A percentile compares a stretch with the other conserved stretches of the same genome.
phyloP scores from a whole-genome alignment of 2,113 vertebrate genomes.

The Saccopteryx bilineata region DNA sequence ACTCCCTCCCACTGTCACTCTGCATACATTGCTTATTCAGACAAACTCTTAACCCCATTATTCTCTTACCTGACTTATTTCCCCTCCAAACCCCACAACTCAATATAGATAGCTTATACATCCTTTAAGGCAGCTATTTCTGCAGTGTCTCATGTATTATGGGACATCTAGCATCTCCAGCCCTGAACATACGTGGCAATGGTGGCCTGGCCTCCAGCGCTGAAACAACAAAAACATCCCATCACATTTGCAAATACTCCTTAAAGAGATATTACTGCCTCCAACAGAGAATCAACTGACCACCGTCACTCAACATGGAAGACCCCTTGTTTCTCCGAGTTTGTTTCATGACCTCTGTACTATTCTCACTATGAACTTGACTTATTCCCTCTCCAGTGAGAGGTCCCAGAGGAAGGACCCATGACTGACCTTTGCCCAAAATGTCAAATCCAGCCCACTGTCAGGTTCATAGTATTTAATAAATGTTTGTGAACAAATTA shows the following conservation, averaged over 20 bases:
- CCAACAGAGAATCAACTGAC: neutral
- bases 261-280: neutral
- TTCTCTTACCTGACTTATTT: neutral
- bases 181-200: neutral
- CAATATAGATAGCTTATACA: neutral
- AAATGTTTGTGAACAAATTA: conserved; percentile 48
- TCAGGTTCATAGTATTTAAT: conserved; percentile 7
- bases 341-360: neutral
- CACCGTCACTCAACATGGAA: neutral
- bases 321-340: neutral
- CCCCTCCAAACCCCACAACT: neutral
- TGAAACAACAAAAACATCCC: neutral
- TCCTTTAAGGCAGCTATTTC: neutral
- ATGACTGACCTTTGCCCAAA: neutral
- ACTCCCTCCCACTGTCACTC: neutral
- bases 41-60: neutral
- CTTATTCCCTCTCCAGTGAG: neutral
- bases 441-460: neutral
- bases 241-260: neutral
- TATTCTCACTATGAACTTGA: neutral
- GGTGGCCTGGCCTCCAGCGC: neutral
- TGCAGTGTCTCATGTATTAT: neutral
- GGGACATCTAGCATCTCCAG: neutral
- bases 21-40: neutral
- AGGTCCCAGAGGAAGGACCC: neutral